Base-by-base conservation (phyloP, 2,888 invertebrate genomes). In the Ennomos quercinarius region DNA sequence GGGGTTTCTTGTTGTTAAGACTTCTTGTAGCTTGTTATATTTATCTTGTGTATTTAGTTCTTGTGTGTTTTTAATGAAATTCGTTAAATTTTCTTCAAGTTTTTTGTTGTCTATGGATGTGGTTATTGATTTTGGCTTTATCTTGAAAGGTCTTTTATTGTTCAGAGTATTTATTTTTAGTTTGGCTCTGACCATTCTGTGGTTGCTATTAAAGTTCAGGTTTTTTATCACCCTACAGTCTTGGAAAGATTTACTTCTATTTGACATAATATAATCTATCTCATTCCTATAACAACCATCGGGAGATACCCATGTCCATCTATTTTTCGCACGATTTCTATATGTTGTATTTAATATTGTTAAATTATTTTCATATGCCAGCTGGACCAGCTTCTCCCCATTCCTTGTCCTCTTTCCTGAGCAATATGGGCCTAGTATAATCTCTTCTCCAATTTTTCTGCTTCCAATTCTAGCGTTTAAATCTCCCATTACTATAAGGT, bases 161-260 rank as follows among this genome's bases (percentile, higher is more conserved):
- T 51, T 34, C 13, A 12, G 27, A 17, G 17, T 17, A 17, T 17
- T 17, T 17, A 17, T 17, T 41, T 57, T 49, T 8, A 64, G 12
- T 11, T 43, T 43, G 34, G 61, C 63, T 60, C 65, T 57, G 0
- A 63, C 44, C 65, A 65, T 63, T 61, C 65, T 57, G 38, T 67
- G 67, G 45, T 67, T 65, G 41, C 57, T 65, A 38, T 65, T 61
- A 37, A 65, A 67, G 36, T 67, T 63, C 2, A 63, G 9, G n/a
- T 57, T 61, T 1, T 56, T 46, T 12, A 67, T 52, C 3, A 39
- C 46, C 12, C 60, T 46, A 35, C 62, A 64, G 17, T 64, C 60
- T 10, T 54, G 41, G 42, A 67, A 58, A 42, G 2, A 8, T 13
- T 35, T 41, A 34, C 34, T 41, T 35, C 9, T 46, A 12, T 54